Evolutionary conservation across 2,888 invertebrate genomes (phyloP).

Genomic region (Pilophorus perplexus): DNA sequence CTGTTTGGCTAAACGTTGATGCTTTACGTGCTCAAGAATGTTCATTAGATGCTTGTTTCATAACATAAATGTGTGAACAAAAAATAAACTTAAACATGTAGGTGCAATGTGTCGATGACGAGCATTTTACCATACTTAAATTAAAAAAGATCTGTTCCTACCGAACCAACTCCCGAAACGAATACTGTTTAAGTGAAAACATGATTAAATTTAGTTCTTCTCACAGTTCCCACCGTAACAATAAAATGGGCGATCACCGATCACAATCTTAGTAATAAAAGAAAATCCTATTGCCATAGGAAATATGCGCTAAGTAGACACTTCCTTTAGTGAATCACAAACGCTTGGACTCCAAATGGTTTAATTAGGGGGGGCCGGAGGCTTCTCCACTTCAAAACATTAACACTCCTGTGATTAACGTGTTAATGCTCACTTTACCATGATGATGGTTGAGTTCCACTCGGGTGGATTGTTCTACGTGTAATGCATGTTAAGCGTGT

Average conservation of each 20-base stretch:
- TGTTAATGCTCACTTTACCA: constrained; percentile 27
- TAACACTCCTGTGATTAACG: constrained; percentile 26
- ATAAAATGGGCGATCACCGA: neutral
- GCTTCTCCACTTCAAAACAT: constrained; percentile 7
- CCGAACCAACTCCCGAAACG: too few species aligned
- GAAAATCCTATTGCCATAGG: neutral
- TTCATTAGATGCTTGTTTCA: too few species aligned
- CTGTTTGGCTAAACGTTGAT: too few species aligned
- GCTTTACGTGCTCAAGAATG: too few species aligned
- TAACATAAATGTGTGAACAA: too few species aligned
- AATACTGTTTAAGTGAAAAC: too few species aligned
- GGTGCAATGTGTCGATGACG: too few species aligned
- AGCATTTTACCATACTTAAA: too few species aligned
- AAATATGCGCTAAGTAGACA: constrained; percentile 31
- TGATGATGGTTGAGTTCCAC: constrained; percentile 9
- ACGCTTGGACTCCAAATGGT: constrained; percentile 15
- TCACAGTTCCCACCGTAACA: too few species aligned
- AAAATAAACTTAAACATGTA: too few species aligned
- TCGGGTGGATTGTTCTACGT: constrained; percentile 3
- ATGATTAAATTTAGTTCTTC: too few species aligned
- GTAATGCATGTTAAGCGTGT: constrained; percentile 33
- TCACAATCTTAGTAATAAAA: constrained; percentile 2
- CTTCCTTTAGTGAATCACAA: constrained; percentile 26
- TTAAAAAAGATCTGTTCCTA: too few species aligned
- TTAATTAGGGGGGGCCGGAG: constrained; percentile 32